A percentile compares a stretch with the other conserved stretches of the same genome.
Evolutionary conservation across 30 jellyfish, hydroid and myxozoan genomes (phyloP).

Genomic region (Hydractinia echinata): DNA sequence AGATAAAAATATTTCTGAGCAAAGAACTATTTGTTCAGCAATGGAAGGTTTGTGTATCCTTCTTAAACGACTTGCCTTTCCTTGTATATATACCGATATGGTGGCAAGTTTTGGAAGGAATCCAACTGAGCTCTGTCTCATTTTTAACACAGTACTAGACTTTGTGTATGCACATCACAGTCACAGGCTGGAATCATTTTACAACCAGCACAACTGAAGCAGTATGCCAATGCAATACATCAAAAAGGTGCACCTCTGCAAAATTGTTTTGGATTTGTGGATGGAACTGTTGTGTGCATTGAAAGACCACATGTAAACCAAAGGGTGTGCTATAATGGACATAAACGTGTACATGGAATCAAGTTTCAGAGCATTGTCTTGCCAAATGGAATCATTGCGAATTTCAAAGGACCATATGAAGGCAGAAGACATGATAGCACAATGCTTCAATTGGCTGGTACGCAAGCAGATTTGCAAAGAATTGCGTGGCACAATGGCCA

Average conservation of each 20-base stretch:
- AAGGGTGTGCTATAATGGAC: too few relatives aligned
- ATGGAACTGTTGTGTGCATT: too few relatives aligned
- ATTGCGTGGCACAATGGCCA: conserved; percentile 30
- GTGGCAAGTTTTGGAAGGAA: background rate
- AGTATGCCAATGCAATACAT: background rate
- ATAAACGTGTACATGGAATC: too few relatives aligned
- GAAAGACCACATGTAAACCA: too few relatives aligned
- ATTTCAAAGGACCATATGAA: too few relatives aligned
- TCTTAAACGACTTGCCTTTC: background rate
- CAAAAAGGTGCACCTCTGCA: background rate
- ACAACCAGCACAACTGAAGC: background rate
- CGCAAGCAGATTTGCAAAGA: conserved; percentile 14
- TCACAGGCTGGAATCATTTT: background rate
- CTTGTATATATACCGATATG: background rate
- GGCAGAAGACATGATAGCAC: too few relatives aligned
- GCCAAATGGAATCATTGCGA: too few relatives aligned
- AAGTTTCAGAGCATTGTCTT: too few relatives aligned
- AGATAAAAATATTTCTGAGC: background rate
- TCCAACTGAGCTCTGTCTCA: background rate
- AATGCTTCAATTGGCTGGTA: conserved; percentile 36
- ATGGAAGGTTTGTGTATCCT: background rate
- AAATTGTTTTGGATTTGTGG: too few relatives aligned
- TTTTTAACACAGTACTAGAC: background rate
- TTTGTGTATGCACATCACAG: background rate
- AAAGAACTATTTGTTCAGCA: conserved; percentile 19